Base-by-base conservation (phyloP, 1,140 invertebrate species). In the Ditylenchus dipsaci region DNA sequence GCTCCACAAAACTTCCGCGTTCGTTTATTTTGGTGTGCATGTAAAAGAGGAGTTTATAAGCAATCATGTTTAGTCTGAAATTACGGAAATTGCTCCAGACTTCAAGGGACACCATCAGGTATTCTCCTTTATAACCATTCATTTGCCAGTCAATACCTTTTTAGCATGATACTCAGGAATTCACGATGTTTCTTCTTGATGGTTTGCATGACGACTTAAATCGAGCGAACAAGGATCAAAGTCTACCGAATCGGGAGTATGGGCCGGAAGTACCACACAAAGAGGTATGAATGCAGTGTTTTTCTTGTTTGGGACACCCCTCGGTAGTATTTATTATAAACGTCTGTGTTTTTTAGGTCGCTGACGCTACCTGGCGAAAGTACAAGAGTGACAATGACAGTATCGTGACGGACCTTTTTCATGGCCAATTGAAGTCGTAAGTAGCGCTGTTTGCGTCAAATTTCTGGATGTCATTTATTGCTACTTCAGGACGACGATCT, bases 131-230 rank as follows among this genome's bases (percentile, higher is more conserved):
- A n/a, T 38, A 38, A 11, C 3, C 11, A 11, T 38, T 11, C 3
- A 3, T 38, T 38, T 38, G 11, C 3, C 33, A 5, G 11, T 38
- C 3, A 38, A 11, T 11, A 38, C 3, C 33, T 5, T 38, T 38
- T 38, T 38, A 38, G 80, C 93, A 96, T 83, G 93, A 97, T 83
- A 91, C 92, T 0, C 92, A 96, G 82, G 93, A 96, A 82, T n/a
- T 89, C 71, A 85, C 88, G 83, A 87, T 87, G 0, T 88, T 88
- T 78, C 78, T 89, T 1, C 78, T 89, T 17, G 88, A 89, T 79
- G 87, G 87, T 9, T 78, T 89, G 0, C 88, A 89, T 79, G 88
- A 89, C 82, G 88, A 89, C 79, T 78, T 89, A 29, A 89, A 89
- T 78, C 76, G 87, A 67, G 86, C 88, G 17, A 84, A 84, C 53